phyloP scores from a whole-genome alignment of 2,888 invertebrate genomes.

The Microchrysa polita region DNA sequence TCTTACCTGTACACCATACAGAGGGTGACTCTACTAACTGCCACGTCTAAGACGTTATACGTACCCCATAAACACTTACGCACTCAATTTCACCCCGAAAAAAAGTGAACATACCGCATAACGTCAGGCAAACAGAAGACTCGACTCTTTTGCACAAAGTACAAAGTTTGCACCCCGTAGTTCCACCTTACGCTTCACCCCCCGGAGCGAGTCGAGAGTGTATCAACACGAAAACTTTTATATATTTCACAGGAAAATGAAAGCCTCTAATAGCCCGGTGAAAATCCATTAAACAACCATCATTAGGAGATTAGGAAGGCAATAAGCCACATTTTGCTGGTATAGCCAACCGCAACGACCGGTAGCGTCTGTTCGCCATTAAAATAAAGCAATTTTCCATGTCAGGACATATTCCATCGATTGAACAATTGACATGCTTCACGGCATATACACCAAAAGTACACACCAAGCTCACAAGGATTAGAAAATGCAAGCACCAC shows the following conservation, averaged over 20 bases:
- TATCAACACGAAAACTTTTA: not conserved
- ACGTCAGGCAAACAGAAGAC: not conserved
- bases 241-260: conserved; percentile 7
- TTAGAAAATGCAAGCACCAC: no score
- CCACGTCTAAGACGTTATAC: no score
- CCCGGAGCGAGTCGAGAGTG: not conserved
- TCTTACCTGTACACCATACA: no score
- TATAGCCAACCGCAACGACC: not conserved
- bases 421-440: not conserved
- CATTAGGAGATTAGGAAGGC: conserved; percentile 5
- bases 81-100: not conserved
- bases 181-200: no score
- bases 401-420: not conserved
- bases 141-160: no score
- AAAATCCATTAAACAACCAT: conserved; percentile 8
- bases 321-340: conserved; percentile 1
- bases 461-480: no score
- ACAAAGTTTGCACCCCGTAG: no score
- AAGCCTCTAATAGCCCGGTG: not conserved
- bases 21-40: no score
- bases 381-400: not conserved
- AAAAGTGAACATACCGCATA: not conserved
- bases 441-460: not conserved
- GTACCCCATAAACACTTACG: no score
- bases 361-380: not conserved